phyloP scores from a whole-genome alignment of 2,888 invertebrate genomes.

The Adineta ricciae region DNA sequence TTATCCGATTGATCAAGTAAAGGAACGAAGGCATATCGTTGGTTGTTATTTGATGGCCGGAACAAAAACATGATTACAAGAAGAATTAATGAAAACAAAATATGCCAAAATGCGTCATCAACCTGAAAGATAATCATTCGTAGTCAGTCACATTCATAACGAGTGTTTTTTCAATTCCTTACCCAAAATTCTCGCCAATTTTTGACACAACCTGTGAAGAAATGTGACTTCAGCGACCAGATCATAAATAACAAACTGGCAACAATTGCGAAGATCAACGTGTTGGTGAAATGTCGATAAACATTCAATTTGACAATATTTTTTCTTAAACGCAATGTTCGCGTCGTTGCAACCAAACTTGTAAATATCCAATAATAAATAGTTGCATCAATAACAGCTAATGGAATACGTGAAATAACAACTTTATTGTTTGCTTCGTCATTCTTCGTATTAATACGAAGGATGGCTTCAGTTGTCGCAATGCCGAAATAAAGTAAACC shows the following conservation, averaged over 20 bases:
- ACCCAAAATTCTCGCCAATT: conserved; percentile 56
- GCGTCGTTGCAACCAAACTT: conserved; percentile 72
- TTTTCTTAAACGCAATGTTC: conserved; percentile 73
- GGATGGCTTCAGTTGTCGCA: conserved; percentile 75
- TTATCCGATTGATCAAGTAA: conserved; percentile 58
- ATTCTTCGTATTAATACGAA: conserved; percentile 56
- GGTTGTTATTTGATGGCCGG: conserved; percentile 89
- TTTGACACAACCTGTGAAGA: conserved; percentile 51
- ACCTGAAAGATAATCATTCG: conserved; percentile 44
- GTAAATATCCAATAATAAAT: conserved; percentile 83
- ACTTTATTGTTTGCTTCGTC: conserved; percentile 57
- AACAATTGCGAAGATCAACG: conserved; percentile 76
- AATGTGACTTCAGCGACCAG: conserved; percentile 75
- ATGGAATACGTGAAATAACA: conserved; percentile 70
- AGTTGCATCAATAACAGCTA: conserved; percentile 64
- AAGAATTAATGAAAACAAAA: conserved; percentile 74
- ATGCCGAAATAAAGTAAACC: conserved; percentile 72
- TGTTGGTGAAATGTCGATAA: conserved; percentile 86
- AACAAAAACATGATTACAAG: conserved; percentile 84
- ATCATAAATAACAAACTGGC: conserved; percentile 87
- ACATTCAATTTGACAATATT: conserved; percentile 78
- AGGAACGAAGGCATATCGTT: conserved; percentile 78
- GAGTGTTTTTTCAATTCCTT: not conserved
- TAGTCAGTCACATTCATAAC: not conserved
- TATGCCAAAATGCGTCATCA: conserved; percentile 88